phyloP scores from a whole-genome alignment of 2,113 vertebrate genomes.

The Apteryx owenii region DNA sequence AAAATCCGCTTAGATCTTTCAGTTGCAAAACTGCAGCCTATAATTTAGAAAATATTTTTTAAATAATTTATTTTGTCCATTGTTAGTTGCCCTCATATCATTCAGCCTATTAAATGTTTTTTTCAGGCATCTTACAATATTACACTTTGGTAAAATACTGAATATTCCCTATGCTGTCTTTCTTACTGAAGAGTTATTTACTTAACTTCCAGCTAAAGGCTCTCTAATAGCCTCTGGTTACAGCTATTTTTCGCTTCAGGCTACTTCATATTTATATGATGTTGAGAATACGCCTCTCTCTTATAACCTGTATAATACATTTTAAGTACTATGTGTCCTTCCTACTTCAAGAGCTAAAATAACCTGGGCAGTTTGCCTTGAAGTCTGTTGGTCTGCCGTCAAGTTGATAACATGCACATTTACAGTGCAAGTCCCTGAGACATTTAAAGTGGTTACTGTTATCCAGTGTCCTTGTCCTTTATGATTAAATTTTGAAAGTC shows the following conservation, averaged over 20 bases:
- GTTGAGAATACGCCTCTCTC: not conserved
- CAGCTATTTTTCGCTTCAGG: constrained; percentile 8
- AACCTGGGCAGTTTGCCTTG: constrained; percentile 36
- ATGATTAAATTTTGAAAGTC: constrained; percentile 69
- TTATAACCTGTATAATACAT: constrained; percentile 35
- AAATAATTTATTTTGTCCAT: not conserved
- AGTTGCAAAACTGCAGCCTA: not conserved
- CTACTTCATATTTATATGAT: constrained; percentile 43
- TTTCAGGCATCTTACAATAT: not conserved
- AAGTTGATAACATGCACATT: constrained; percentile 27
- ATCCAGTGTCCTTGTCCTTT: constrained; percentile 57
- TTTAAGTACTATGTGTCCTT: constrained; percentile 37
- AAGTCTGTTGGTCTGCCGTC: constrained; percentile 17
- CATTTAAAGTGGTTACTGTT: constrained; percentile 39
- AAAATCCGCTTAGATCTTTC: not conserved
- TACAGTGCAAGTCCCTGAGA: constrained; percentile 11
- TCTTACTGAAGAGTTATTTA: not conserved
- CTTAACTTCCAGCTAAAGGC: not conserved
- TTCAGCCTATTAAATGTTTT: not conserved
- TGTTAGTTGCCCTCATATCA: not conserved
- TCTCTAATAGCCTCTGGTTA: not conserved
- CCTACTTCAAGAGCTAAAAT: constrained; percentile 33
- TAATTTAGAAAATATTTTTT: not conserved
- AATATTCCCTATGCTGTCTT: not conserved
- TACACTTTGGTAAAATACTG: not conserved